These are phyloP conservation scores for Lytechinus pictus DNA, from an alignment of 35 echinoderm and acorn worm species.

Conservation along the genomic window DNA sequence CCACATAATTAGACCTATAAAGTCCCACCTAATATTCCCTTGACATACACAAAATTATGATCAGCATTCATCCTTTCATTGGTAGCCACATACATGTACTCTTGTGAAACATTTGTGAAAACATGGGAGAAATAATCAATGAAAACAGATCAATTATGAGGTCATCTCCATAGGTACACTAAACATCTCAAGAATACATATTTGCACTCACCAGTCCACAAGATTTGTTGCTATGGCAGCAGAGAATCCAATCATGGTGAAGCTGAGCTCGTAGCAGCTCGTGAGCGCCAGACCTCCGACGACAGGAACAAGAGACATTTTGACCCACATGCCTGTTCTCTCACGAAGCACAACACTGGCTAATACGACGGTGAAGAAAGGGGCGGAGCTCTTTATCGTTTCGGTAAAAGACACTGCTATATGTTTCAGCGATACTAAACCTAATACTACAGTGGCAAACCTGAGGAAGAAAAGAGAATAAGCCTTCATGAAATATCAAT, in stretches of 20 bases:
- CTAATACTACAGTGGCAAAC: constrained; percentile 90
- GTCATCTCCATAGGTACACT: too few species aligned
- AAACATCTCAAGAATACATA: not conserved
- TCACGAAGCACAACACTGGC: constrained; percentile 80
- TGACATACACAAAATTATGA: too few species aligned
- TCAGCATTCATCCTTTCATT: too few species aligned
- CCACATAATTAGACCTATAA: too few species aligned
- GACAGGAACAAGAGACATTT: constrained; percentile 85
- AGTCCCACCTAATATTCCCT: too few species aligned
- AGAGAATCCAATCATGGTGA: constrained; percentile 82
- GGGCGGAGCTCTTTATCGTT: constrained; percentile 96
- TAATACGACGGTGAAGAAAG: constrained; percentile 92
- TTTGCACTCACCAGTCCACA: constrained; percentile 90
- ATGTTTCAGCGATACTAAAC: constrained; percentile 86
- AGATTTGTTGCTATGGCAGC: constrained; percentile 96
- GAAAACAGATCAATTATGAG: too few species aligned
- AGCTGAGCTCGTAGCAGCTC: constrained; percentile 95
- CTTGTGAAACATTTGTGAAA: too few species aligned
- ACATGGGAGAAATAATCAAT: too few species aligned
- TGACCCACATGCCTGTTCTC: constrained; percentile 83
- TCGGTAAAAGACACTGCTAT: constrained; percentile 99
- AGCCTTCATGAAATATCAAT: not conserved
- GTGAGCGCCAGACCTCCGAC: constrained; percentile 92
- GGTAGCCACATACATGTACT: too few species aligned
- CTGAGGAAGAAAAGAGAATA: not conserved